Evolutionary conservation across 2,113 vertebrate species (phyloP), one percentile per base, ranked within the genome.

Genomic region (Brachionichthys hirsutus): DNA sequence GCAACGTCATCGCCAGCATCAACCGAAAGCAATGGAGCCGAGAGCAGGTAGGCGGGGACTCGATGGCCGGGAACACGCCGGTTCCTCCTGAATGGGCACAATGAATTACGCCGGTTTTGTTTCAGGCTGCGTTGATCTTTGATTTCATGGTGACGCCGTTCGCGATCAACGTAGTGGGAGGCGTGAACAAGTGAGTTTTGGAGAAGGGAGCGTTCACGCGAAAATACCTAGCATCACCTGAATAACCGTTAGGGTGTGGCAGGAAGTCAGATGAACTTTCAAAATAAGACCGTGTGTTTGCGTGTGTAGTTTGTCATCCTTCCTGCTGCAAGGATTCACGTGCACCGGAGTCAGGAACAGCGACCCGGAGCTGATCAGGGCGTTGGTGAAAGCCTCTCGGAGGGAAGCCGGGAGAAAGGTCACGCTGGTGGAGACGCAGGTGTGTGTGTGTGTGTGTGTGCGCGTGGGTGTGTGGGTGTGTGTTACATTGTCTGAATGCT

Each of bases 321-420:
- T 77, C 18, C 63, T 90, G 51, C 75, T 92, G 12, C 89, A 91
- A 83, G 91, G 91, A 13, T 92, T 92, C 77, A 89, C 86, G 0
- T 89, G 90, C 51, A 89, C 85, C 0, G 36, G 70, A 2, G 83
- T 89, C 41, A 70, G 76, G 45, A 52, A 2, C 0, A 15, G 90
- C n/a, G 0, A 18, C 11, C 45, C 0, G 0, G 0, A 0, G 1
- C 78, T 88, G 46, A 42, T 89, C 59, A 77, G 48, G 12, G 81
- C 12, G 2, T 75, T 92, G 63, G 47, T 92, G 44, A 73, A 19
- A 54, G 81, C 84, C 24, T 89, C 87, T 59, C 69, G 83, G 19
- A 73, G 73, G 20, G 71, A 1, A 20, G 55, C 54, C 15, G 59
- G 4, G 0, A 35, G n/a, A 6, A 90, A 44, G 54, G 83, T 89